These are phyloP conservation scores for Aix galericulata DNA, from an alignment of 2,113 vertebrate genomes.

Conservation along the genomic window DNA sequence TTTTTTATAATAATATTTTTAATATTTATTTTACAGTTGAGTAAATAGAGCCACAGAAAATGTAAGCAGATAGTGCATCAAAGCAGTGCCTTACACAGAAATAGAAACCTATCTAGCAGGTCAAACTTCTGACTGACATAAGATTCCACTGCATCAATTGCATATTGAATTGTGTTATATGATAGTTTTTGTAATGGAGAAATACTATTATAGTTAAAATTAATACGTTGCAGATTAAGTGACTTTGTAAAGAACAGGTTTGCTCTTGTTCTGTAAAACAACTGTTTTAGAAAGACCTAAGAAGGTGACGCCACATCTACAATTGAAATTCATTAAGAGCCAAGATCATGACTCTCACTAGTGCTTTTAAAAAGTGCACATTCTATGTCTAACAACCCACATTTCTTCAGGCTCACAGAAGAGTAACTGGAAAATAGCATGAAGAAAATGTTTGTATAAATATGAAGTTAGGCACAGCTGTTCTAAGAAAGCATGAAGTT, in stretches of 20 bases:
- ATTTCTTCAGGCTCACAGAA: background rate
- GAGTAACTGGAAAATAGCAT: background rate
- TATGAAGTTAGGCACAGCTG: conserved; percentile 20
- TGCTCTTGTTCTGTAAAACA: background rate
- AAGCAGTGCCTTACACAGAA: background rate
- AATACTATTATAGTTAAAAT: background rate
- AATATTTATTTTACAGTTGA: background rate
- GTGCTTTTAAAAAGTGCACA: background rate
- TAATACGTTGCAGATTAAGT: background rate
- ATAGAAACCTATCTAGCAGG: background rate
- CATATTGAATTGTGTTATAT: background rate
- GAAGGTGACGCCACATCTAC: background rate
- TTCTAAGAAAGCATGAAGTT: conserved; percentile 35
- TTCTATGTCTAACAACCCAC: background rate
- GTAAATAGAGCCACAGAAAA: background rate
- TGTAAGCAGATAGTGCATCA: background rate
- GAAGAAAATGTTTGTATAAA: conserved; percentile 33
- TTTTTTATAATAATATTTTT: background rate
- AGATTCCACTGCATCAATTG: background rate
- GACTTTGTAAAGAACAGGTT: background rate
- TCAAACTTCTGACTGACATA: background rate
- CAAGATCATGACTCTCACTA: background rate
- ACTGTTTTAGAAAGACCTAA: background rate
- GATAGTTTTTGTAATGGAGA: background rate
- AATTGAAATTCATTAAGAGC: background rate